Evolutionary conservation across 2,797 vertebrate genomes (phyloP).

Genomic region (Kryptolebias ocellatus): DNA sequence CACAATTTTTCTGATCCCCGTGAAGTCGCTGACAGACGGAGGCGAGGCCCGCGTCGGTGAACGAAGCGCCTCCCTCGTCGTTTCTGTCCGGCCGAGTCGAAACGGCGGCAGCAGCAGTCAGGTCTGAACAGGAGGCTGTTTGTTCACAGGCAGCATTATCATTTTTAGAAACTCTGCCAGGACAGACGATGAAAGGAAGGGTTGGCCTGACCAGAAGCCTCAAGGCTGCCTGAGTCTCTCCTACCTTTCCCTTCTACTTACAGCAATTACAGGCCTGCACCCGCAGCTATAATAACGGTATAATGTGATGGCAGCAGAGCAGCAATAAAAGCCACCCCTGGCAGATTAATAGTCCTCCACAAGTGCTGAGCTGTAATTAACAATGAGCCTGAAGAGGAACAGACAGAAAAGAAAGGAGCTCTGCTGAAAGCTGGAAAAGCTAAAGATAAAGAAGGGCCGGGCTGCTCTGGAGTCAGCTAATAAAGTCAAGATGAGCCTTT

Average conservation of each 20-base stretch:
- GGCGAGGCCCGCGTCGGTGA: constrained; percentile 24
- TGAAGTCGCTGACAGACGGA: constrained; percentile 26
- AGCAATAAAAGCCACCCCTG: constrained; percentile 84
- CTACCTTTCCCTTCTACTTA: constrained; percentile 82
- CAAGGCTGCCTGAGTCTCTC: constrained; percentile 69
- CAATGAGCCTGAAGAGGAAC: constrained; percentile 70
- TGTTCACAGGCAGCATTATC: constrained; percentile 58
- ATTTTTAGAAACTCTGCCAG: constrained; percentile 69
- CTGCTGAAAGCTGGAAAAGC: constrained; percentile 44
- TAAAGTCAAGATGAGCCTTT: constrained; percentile 46
- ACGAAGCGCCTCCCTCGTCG: constrained; percentile 13
- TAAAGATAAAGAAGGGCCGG: constrained; percentile 51
- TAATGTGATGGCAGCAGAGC: constrained; percentile 84
- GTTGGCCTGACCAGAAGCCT: constrained; percentile 64
- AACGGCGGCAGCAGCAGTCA: constrained; percentile 40
- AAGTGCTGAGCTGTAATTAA: constrained; percentile 83
- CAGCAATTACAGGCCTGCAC: constrained; percentile 82
- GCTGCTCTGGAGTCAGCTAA: constrained; percentile 48
- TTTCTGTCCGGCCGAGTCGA: constrained; percentile 18
- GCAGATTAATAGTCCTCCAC: constrained; percentile 85
- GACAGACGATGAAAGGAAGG: constrained; percentile 44
- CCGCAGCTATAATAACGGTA: constrained; percentile 86
- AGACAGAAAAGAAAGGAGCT: constrained; percentile 50
- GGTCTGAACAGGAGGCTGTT: constrained; percentile 69
- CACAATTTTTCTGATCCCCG: constrained; percentile 11